Base-by-base conservation (phyloP, 1,140 invertebrate species). In the Bathynomus jamesi region DNA sequence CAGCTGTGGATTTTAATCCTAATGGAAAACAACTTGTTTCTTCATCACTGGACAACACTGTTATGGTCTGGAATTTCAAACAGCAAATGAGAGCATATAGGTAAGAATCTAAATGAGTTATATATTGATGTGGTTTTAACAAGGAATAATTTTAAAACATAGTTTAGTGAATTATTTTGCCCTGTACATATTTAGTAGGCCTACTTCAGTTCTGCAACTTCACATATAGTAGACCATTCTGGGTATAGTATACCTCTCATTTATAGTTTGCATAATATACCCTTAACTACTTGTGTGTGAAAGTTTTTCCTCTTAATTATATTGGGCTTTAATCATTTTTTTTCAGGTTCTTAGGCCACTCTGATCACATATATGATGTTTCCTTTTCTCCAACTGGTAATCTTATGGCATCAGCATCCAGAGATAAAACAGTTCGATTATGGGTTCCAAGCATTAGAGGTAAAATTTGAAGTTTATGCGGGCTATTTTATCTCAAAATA, bases 381-480 rank as follows among this genome's bases (percentile, higher is more conserved):
- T 84, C 86, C 70, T 96, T 92, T 84, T 89, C 91, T 11, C 89
- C 91, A 61, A 87, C 88, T 67, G 92, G 90, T 1, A 88, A 90
- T 80, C 83, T 92, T 25, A 86, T 96, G 76, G 92, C 92, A 3
- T 92, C 92, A 28, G 87, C 87, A 29, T 94, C 93, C 0, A 85
- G 89, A 70, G 93, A 95, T 80, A 87, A 89, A 81, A 90, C 89
- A 28, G 89, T 95, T 0, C 84, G 92, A 75, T 82, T 96, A 24
- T 96, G 93, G 93, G 87, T 92, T 61, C 91, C 93, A 0, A 90
- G 87, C 76, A 85, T 93, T 76, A 89, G 86, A 78, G 91, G 91
- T 72, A 32, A 30, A n/a, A n/a, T n/a, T n/a, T n/a, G n/a, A n/a
- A n/a, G n/a, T n/a, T n/a, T n/a, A n/a, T n/a, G n/a, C n/a, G n/a